phyloP scores from a whole-genome alignment of 2,113 vertebrate species.

The Macrotis lagotis region DNA sequence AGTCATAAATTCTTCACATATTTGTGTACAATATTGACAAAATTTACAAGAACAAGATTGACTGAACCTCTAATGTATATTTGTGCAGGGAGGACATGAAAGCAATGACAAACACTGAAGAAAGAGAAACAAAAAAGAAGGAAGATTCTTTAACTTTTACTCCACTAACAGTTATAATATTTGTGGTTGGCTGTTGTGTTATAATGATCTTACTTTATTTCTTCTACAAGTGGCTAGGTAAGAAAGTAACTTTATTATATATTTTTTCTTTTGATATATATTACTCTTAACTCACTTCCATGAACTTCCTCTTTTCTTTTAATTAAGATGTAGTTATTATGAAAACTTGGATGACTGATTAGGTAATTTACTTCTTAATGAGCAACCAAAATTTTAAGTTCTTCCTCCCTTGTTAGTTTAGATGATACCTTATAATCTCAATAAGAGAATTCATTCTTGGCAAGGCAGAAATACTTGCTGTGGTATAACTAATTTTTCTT shows the following conservation, averaged over 20 bases:
- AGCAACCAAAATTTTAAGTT: conserved; percentile 21
- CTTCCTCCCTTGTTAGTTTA: conserved; percentile 13
- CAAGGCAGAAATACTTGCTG: conserved; percentile 25
- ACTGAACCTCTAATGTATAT: conserved; percentile 53
- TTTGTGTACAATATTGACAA: not conserved
- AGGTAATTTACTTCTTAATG: conserved; percentile 14
- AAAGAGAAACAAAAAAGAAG: conserved; percentile 81
- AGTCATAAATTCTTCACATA: not conserved
- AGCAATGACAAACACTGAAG: conserved; percentile 58
- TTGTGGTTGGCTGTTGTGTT: conserved; percentile 91
- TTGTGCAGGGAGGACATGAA: conserved; percentile 86
- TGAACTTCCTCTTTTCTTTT: conserved; percentile 42
- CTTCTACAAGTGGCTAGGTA: conserved; percentile 95
- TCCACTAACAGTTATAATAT: conserved; percentile 90
- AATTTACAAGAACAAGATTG: conserved; percentile 10
- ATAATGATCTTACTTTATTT: conserved; percentile 97
- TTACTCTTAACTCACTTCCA: conserved; percentile 20
- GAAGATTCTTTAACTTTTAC: conserved; percentile 88
- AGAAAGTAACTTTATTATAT: conserved; percentile 76
- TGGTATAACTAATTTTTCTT: not conserved
- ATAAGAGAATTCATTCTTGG: conserved; percentile 40
- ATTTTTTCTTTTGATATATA: not conserved
- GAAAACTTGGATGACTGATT: conserved; percentile 31
- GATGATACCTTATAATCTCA: not conserved
- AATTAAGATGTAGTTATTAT: conserved; percentile 16